Evolutionary conservation across 2,797 vertebrate genomes (phyloP), one percentile per base, ranked within the genome.

Genomic region (Melanotaenia maccullochi): DNA sequence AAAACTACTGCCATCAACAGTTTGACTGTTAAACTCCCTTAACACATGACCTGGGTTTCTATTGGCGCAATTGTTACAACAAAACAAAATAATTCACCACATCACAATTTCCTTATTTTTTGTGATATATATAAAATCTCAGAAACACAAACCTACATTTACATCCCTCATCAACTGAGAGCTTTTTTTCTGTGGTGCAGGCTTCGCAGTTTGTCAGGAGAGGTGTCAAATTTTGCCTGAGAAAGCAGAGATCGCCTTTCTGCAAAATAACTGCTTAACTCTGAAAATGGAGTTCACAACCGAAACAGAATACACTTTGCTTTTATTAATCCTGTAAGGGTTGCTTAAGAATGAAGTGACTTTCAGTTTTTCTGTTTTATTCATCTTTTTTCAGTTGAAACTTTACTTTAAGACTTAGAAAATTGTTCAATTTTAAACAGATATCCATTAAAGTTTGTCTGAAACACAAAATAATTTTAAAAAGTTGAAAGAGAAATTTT

Each of bases 181-280:
- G 28, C 28, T 30, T 30, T 30, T 30, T 35, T 66, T 49, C 3
- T 47, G 28, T 25, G 11, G 16, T 49, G 42, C 42, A 68, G 32
- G 40, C 44, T 7, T 4, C 44, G 42, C 65, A 24, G 9, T n/a
- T 68, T 13, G 42, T 51, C 42, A 60, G 22, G n/a, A 28, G n/a
- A 49, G 66, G 56, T 60, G 56, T 60, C 57, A n/a, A 20, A 36
- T 68, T 68, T 36, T 33, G 56, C 66, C 51, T 22, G 36, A 47
- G 66, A 59, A 25, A 35, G 57, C 56, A 68, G 20, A 51, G 42
- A 25, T 36, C 33, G 13, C 18, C 58, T 49, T 51, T 25, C 24
- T 59, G 42, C 22, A 16, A 36, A 49, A n/a, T 18, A 51, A 54
- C 1, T 5, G 63, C 66, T 49, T 22, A 52, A 51, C 4, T 28